Evolutionary conservation across 1,140 invertebrate genomes (phyloP).

Genomic region (Notospermus geniculatus): DNA sequence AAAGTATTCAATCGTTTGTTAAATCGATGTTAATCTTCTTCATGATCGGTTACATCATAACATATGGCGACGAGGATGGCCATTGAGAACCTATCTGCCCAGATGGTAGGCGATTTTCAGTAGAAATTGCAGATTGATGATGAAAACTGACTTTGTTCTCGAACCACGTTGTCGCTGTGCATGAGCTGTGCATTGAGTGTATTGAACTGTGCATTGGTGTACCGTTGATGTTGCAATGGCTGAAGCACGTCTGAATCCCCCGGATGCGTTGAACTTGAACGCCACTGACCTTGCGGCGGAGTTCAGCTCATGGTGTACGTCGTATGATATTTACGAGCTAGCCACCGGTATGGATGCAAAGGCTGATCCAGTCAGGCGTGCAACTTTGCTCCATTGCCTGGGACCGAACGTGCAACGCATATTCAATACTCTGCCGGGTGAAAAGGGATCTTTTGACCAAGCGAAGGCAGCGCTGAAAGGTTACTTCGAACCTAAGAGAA

Average conservation of each 20-base stretch:
- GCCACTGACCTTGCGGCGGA: constrained; percentile 6
- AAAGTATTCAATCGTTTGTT: no score
- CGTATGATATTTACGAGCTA: constrained; percentile 3
- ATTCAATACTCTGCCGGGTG: background rate
- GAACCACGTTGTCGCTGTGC: no score
- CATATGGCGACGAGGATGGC: no score
- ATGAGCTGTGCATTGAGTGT: no score
- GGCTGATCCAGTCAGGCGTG: background rate
- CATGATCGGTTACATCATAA: no score
- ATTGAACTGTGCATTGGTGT: no score
- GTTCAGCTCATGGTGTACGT: background rate
- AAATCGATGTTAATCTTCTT: no score
- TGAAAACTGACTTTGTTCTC: no score
- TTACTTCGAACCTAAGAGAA: constrained; percentile 7
- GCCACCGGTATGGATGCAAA: background rate
- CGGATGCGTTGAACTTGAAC: constrained; percentile 7
- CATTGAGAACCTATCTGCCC: no score
- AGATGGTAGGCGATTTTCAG: no score
- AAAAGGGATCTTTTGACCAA: background rate
- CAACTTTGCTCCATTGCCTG: constrained; percentile 7
- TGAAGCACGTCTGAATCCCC: background rate
- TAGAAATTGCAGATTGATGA: no score
- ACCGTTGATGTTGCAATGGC: background rate
- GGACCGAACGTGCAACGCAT: background rate
- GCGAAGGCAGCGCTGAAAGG: constrained; percentile 4